phyloP scores from a whole-genome alignment of 2,797 vertebrate species.

The Denticeps clupeoides region DNA sequence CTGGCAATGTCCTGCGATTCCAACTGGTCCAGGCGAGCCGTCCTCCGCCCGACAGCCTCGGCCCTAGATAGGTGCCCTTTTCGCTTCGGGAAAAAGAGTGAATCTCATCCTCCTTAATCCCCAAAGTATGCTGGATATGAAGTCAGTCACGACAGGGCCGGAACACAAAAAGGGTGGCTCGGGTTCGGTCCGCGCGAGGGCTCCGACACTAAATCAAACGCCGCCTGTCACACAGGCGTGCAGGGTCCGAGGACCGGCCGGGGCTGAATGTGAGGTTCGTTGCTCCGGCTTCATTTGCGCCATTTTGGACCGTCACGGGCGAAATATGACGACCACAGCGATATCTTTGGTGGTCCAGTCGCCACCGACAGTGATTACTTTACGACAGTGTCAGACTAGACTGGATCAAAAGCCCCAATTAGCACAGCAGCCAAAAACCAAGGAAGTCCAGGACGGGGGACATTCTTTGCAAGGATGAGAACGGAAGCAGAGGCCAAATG shows the following conservation, averaged over 20 bases:
- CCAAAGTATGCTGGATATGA: slow-evolving; percentile 61
- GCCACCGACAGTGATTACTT: too few relatives aligned
- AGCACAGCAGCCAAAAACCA: too few relatives aligned
- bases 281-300: too few relatives aligned
- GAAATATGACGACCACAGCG: too few relatives aligned
- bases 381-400: too few relatives aligned
- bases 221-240: slow-evolving; percentile 5
- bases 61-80: slow-evolving; percentile 40
- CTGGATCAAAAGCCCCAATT: too few relatives aligned
- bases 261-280: too few relatives aligned
- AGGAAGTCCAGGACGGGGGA: too few relatives aligned
- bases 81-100: slow-evolving; percentile 42
- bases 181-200: slow-evolving; percentile 28
- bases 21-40: neutral
- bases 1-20: slow-evolving; percentile 26
- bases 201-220: slow-evolving; percentile 22
- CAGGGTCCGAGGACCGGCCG: too few relatives aligned
- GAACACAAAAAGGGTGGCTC: slow-evolving; percentile 24
- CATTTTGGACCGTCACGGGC: slow-evolving; percentile 23
- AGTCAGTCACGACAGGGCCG: slow-evolving; percentile 46
- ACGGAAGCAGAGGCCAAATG: too few relatives aligned
- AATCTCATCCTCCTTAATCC: slow-evolving; percentile 66
- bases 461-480: too few relatives aligned
- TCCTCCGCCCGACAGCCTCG: slow-evolving; percentile 27
- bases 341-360: too few relatives aligned